Evolutionary conservation across 2,797 vertebrate species (phyloP).

Genomic region (Spatula clypeata): DNA sequence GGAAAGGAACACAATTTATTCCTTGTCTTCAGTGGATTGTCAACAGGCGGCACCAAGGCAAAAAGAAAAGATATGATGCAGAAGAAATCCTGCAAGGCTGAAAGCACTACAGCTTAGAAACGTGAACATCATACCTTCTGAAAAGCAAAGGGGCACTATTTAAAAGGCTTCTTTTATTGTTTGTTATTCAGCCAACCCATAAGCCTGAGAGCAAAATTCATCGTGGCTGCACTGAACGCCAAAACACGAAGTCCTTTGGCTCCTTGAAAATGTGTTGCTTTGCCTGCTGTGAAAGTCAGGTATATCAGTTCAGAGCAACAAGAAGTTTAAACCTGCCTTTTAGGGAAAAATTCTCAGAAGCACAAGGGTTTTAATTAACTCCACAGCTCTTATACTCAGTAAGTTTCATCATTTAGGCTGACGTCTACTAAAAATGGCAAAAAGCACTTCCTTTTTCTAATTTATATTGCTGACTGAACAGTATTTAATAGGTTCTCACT

Average conservation of each 20-base stretch:
- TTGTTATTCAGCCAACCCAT: background rate
- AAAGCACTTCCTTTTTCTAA: background rate
- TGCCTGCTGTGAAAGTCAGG: background rate
- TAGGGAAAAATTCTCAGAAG: background rate
- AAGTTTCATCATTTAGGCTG: background rate
- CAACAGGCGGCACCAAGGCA: slow-evolving; percentile 1
- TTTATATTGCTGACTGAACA: background rate
- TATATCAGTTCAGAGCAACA: background rate
- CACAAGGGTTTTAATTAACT: background rate
- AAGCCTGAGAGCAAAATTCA: background rate
- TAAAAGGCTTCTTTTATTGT: background rate
- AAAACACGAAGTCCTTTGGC: background rate
- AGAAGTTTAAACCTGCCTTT: background rate
- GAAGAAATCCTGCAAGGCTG: background rate
- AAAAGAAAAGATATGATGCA: background rate
- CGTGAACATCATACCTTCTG: background rate
- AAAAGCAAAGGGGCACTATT: background rate
- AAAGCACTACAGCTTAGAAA: background rate
- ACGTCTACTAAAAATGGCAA: background rate
- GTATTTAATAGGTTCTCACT: background rate
- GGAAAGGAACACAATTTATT: background rate
- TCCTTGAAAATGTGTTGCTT: background rate
- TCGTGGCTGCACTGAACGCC: background rate
- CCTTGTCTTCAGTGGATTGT: background rate
- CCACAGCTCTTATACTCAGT: background rate